phyloP scores from a whole-genome alignment of 2,888 invertebrate species.

The Cheiracanthium punctorium region DNA sequence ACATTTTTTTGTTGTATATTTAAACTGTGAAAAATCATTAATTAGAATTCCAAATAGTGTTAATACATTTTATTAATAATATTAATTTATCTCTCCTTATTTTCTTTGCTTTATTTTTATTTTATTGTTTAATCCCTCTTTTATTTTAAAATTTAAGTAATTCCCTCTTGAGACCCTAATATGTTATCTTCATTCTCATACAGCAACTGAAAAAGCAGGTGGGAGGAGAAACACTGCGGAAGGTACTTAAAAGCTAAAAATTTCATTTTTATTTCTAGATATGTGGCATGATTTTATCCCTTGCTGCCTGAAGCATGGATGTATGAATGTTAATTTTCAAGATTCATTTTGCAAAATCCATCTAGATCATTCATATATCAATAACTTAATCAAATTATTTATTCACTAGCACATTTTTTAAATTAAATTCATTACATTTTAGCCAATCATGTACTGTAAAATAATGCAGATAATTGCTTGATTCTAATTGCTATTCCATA shows the following conservation, averaged over 20 bases:
- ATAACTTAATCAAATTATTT: neutral
- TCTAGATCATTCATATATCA: neutral
- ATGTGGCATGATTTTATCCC: constrained; percentile 38
- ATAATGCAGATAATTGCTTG: no score
- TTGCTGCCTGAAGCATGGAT: constrained; percentile 50
- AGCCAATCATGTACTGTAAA: no score
- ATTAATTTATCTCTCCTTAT: no score
- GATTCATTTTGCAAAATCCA: neutral
- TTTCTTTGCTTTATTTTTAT: no score
- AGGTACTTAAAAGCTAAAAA: constrained; percentile 53
- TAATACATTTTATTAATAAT: no score
- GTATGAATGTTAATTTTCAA: neutral
- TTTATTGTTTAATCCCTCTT: no score
- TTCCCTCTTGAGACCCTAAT: constrained; percentile 22
- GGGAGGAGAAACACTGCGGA: constrained; percentile 60
- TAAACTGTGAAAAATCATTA: no score
- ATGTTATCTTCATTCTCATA: constrained; percentile 58
- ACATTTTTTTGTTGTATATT: no score
- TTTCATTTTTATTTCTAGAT: constrained; percentile 34
- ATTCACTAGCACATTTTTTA: neutral
- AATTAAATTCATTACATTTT: neutral
- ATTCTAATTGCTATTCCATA: no score
- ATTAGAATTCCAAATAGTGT: no score
- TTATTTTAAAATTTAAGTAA: no score
- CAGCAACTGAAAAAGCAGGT: constrained; percentile 61